Evolutionary conservation across 2,888 invertebrate genomes (phyloP), one percentile per base, ranked within the genome.

Genomic region (Lycocerus yunnanus): DNA sequence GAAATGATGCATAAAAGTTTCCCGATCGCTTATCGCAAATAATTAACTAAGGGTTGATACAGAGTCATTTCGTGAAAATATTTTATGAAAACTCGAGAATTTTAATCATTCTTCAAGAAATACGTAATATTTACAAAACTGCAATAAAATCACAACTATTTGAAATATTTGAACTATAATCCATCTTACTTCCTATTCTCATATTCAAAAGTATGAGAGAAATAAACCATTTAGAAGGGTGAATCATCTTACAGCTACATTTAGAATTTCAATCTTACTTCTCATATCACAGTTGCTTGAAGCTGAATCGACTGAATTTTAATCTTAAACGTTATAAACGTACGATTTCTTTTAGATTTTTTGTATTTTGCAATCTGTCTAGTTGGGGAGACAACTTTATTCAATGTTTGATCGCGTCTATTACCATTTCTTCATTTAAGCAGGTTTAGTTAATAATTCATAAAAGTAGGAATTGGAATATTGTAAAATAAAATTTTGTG

Each of bases 221-320:
- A 72, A 72, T 69, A 63, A 75, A 71, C 66, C 61, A 67, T 67
- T 66, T 24, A 13, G 66, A 69, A 72, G 72, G 75, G 69, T 60
- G 66, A 72, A 61, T 63, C 61, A 63, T 72, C 72, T 72, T 75
- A 72, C 75, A 75, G 69, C 75, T 75, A 75, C 72, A 75, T 75
- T 75, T 75, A 75, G 72, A 75, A 75, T 75, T 75, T 75, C 75
- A 75, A 75, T 75, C 72, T 75, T 75, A 75, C 75, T 75, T 72
- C 20, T 75, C 75, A 72, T 72, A 72, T 75, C 72, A 72, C 72
- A 72, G 72, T 75, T 72, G 66, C 72, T 75, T 75, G 75, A 72
- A 75, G 61, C 61, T 63, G 61, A 63, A 63, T 63, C 16, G 61
- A 63, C 61, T 63, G 61, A 63, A 63, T 63, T 63, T 63, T 63